These are phyloP conservation scores for Drosophila sucinea DNA, from an alignment of 1,140 invertebrate species.

Conservation along the genomic window DNA sequence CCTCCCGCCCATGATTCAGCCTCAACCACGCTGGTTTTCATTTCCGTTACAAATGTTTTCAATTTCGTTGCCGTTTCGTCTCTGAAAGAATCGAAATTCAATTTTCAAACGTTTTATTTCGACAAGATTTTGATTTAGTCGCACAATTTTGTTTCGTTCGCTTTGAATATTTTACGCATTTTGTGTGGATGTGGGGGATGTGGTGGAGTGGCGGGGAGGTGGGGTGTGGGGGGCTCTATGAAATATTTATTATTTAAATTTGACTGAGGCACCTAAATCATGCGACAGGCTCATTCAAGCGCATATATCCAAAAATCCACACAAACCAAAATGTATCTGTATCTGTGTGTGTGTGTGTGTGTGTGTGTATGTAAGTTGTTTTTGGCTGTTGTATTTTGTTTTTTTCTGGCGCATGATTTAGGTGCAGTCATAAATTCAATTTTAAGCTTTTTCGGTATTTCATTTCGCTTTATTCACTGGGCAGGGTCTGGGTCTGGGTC, in stretches of 20 bases:
- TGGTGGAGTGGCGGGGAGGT: background rate
- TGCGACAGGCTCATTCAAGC: conserved; percentile 66
- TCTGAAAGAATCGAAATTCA: conserved; percentile 58
- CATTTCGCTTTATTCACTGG: conserved; percentile 51
- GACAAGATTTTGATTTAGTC: conserved; percentile 78
- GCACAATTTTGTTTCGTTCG: conserved; percentile 45
- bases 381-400: conserved; percentile 1
- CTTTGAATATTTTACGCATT: conserved; percentile 76
- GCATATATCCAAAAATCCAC: conserved; percentile 40
- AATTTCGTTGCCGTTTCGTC: conserved; percentile 47
- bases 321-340: conserved; percentile 25
- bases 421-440: conserved; percentile 77
- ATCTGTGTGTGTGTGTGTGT: conserved; percentile 17
- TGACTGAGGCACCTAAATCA: conserved; percentile 70
- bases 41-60: conserved; percentile 81
- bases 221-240: conserved; percentile 35
- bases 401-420: conserved; percentile 73
- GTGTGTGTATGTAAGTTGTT: conserved; percentile 45
- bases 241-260: conserved; percentile 82
- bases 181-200: conserved; percentile 26
- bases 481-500: conserved; percentile 35
- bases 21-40: conserved; percentile 57
- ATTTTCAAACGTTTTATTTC: conserved; percentile 81
- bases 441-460: conserved; percentile 79
- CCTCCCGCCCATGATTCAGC: background rate